Conservation (phyloP, 2,888 invertebrate species). For the Caenorhabditis macrosperma region DNA sequence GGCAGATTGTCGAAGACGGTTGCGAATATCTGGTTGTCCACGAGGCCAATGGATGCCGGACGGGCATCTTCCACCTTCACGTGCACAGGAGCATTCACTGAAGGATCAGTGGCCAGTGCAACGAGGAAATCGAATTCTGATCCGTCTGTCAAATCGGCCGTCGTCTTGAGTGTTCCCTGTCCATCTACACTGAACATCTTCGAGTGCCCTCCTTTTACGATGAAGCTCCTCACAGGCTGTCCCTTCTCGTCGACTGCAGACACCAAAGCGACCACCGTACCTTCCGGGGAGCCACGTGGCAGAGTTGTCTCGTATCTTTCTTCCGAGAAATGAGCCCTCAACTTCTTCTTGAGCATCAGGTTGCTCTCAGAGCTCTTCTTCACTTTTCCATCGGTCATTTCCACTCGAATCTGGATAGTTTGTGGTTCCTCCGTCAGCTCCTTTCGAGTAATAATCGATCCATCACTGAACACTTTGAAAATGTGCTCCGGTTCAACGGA, state of each 20-base stretch:
- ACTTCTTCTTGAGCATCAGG: conserved; percentile 2
- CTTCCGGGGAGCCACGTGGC: conserved; percentile 28
- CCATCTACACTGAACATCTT: conserved; percentile 34
- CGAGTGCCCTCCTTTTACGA: conserved; percentile 31
- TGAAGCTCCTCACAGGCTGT: conserved; percentile 12
- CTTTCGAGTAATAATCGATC: conserved; percentile 22
- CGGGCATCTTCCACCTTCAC: conserved; percentile 21
- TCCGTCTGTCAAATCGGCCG: background rate
- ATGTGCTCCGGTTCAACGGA: conserved; percentile 36
- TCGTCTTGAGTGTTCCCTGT: conserved; percentile 32
- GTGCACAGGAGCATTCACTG: conserved; percentile 33
- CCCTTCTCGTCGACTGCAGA: conserved; percentile 13
- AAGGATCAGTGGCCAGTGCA: conserved; percentile 17
- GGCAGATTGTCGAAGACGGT: conserved; percentile 50
- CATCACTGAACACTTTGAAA: conserved; percentile 24
- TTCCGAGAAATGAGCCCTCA: conserved; percentile 35
- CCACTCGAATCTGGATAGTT: conserved; percentile 23
- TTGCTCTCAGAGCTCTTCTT: conserved; percentile 1
- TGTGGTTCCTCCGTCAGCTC: conserved; percentile 16
- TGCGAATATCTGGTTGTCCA: conserved; percentile 48
- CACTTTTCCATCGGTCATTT: background rate
- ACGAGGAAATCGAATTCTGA: conserved; percentile 41
- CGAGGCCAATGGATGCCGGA: background rate
- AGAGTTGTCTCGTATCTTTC: conserved; percentile 3
- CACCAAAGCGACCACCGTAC: conserved; percentile 22